Conservation (phyloP, 2,113 vertebrate species). For the Carassius gibelio region DNA sequence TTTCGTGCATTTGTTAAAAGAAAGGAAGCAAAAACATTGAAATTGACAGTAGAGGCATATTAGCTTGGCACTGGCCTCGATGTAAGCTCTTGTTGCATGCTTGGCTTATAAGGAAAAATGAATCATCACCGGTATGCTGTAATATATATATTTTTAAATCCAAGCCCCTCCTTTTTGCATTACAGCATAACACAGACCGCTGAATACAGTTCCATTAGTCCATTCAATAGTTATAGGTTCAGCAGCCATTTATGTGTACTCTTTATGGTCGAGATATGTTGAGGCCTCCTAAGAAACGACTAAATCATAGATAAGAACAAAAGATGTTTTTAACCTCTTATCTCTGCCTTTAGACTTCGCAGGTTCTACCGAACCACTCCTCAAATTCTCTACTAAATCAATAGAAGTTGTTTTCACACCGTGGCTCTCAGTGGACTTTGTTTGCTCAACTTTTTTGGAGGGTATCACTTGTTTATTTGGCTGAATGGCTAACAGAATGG, state of each 20-base stretch:
- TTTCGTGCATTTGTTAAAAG: neutral
- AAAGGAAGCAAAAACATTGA: slow-evolving; percentile 4
- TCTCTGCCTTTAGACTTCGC: neutral
- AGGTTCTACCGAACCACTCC: neutral
- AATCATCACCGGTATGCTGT: slow-evolving; percentile 25
- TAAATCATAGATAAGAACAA: slow-evolving; percentile 4
- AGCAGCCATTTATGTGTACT: neutral
- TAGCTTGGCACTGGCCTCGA: slow-evolving; percentile 12
- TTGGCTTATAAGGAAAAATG: slow-evolving; percentile 5
- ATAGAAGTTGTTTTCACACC: slow-evolving; percentile 18
- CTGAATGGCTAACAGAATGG: neutral
- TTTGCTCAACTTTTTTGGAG: neutral
- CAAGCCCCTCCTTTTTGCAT: slow-evolving; percentile 14
- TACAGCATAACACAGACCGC: neutral
- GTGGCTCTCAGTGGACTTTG: neutral
- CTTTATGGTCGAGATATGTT: neutral
- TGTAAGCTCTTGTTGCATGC: slow-evolving; percentile 25
- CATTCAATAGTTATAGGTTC: neutral
- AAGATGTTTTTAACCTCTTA: neutral
- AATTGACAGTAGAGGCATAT: neutral
- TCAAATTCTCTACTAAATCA: slow-evolving; percentile 26
- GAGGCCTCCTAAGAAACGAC: no score
- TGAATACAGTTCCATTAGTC: neutral
- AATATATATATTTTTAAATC: slow-evolving; percentile 2
- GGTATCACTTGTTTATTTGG: neutral